Conservation (phyloP, 2,888 invertebrate species). For the Helicoverpa assulta region DNA sequence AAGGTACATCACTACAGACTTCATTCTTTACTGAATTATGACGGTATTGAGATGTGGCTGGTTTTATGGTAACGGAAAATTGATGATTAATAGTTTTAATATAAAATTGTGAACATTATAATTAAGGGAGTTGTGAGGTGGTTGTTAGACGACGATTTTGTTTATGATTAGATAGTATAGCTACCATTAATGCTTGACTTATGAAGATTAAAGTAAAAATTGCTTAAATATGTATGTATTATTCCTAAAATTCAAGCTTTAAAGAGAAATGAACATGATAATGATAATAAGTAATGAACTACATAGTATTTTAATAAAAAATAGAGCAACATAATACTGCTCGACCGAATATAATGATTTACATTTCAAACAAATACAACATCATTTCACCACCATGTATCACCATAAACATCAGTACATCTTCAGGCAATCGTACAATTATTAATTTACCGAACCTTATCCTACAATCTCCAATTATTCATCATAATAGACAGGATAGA, state of each 20-base stretch:
- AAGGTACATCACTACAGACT: conserved; percentile 79
- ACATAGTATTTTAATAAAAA: too few relatives aligned
- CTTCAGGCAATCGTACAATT: neutral
- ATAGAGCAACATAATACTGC: too few relatives aligned
- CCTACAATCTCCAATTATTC: conserved; percentile 21
- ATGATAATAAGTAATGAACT: too few relatives aligned
- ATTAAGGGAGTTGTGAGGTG: conserved; percentile 10
- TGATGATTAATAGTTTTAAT: conserved; percentile 28
- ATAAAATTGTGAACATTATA: conserved; percentile 34
- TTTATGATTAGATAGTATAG: neutral
- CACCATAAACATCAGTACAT: neutral
- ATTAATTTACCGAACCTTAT: conserved; percentile 24
- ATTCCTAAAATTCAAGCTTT: too few relatives aligned
- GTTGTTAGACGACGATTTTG: neutral
- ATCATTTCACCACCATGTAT: neutral
- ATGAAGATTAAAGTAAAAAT: neutral
- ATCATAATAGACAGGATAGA: conserved; percentile 47
- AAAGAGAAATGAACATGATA: too few relatives aligned
- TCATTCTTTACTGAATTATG: conserved; percentile 75
- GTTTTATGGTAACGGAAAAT: conserved; percentile 52
- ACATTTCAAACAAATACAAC: too few relatives aligned
- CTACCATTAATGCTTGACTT: neutral
- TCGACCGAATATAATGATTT: too few relatives aligned
- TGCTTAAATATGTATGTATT: too few relatives aligned
- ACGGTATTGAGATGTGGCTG: conserved; percentile 59